Evolutionary conservation across 2,113 vertebrate species (phyloP), one percentile per base, ranked within the genome.

Genomic region (Nestor notabilis): DNA sequence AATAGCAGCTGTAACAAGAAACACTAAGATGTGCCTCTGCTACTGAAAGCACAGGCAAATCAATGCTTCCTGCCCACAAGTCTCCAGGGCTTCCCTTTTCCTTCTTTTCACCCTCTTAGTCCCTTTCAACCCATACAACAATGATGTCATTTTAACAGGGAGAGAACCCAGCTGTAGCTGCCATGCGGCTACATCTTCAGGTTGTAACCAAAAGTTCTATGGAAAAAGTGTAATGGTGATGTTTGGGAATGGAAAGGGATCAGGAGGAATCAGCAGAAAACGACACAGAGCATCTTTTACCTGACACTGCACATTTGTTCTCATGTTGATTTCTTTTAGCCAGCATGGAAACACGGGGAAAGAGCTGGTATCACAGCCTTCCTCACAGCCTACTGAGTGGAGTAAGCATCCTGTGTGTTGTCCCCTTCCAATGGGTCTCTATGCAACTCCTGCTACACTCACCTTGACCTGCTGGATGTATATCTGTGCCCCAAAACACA

Each of bases 171-270:
- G 2, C 1, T 35, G 44, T 14, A 31, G 56, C 83, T 87, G 52
- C 47, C 27, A 4, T 0, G 2, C 52, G 68, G 37, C 43, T 49
- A 44, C 27, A 14, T 14, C 69, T 65, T 31, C 0, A 3, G 47
- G 3, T 10, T 33, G 39, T 14, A n/a, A 75, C 60, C 58, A 6
- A 66, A 58, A 6, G 11, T 41, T 31, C 68, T 53, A n/a, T 7
- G 52, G 68, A 63, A 91, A 49, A 25, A 46, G 7, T 2, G 0
- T 15, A 49, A 72, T 1, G 23, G 1, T 7, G 41, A 55, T 2
- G 2, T 55, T 69, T 76, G 60, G 66, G 58, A 87, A 90, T 25
- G 71, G 27, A 76, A 90, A 55, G 33, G n/a, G 56, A 58, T 58
- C 3, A 16, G 60, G 61, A 70, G 55, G 17, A 76, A 60, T 31